Evolutionary conservation across 2,888 invertebrate genomes (phyloP).

Genomic region (Cosmorhoe ocellata): DNA sequence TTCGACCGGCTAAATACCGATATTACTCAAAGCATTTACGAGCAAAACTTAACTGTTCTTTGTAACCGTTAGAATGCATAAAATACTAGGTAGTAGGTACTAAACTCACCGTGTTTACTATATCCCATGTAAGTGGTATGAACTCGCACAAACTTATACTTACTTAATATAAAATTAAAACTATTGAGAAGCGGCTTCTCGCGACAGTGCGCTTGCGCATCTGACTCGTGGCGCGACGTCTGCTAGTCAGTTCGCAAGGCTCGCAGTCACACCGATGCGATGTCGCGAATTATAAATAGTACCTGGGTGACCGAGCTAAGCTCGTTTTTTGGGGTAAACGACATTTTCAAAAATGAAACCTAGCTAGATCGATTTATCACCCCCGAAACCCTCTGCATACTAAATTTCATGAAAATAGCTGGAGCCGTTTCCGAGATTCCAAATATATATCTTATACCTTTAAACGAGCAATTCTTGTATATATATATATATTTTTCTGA

Average conservation of each 20-base stretch:
- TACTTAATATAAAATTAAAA: constrained; percentile 37
- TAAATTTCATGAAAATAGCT: no score
- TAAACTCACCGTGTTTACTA: constrained; percentile 51
- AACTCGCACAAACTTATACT: constrained; percentile 39
- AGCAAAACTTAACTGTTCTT: constrained; percentile 1
- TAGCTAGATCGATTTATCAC: no score
- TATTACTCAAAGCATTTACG: background rate
- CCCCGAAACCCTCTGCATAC: no score
- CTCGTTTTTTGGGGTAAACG: no score
- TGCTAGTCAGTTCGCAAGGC: constrained; percentile 53
- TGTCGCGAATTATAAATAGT: constrained; percentile 25
- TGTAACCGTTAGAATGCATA: constrained; percentile 38
- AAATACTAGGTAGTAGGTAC: constrained; percentile 29
- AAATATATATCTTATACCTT: no score
- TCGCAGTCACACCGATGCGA: constrained; percentile 52
- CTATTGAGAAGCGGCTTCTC: constrained; percentile 46
- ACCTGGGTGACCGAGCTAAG: no score
- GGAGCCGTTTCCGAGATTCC: no score
- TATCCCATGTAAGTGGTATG: constrained; percentile 48
- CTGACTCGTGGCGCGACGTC: constrained; percentile 41
- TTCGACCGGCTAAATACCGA: constrained; percentile 3
- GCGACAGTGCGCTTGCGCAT: constrained; percentile 58
- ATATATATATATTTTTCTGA: no score
- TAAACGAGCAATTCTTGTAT: no score
- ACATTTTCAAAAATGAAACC: no score